A percentile compares a stretch with the other conserved stretches of the same genome.
These are phyloP conservation scores for Campoplex nolae DNA, from an alignment of 2,888 invertebrate genomes.

Conservation along the genomic window DNA sequence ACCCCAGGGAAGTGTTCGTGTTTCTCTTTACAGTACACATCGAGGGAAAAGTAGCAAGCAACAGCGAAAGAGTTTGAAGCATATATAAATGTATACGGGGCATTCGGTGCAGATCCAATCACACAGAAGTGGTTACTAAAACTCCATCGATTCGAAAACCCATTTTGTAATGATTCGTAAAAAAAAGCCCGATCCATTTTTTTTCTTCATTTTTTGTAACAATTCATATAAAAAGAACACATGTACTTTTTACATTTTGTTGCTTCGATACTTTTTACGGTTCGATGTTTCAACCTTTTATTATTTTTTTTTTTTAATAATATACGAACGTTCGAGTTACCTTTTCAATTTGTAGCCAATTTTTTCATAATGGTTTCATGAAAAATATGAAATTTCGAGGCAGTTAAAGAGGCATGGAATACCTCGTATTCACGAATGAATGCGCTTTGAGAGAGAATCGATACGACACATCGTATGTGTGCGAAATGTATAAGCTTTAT, in stretches of 20 bases:
- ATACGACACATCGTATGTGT: conserved; percentile 27
- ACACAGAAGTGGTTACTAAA: neutral
- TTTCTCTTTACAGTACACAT: conserved; percentile 56
- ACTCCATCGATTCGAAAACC: neutral
- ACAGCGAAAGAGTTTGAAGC: conserved; percentile 27
- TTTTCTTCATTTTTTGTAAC: too few species aligned
- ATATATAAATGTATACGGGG: conserved; percentile 35
- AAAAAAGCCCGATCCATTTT: neutral
- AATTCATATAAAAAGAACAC: neutral
- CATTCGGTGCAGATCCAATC: neutral
- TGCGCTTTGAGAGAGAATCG: conserved; percentile 29
- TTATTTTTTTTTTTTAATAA: neutral
- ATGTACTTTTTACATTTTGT: neutral
- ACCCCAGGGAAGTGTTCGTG: conserved; percentile 32
- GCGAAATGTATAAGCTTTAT: conserved; percentile 45
- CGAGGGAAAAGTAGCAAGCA: conserved; percentile 27
- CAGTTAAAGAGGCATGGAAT: neutral
- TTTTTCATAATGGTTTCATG: neutral
- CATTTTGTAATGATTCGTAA: neutral
- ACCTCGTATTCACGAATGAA: conserved; percentile 11
- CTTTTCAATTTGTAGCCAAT: neutral
- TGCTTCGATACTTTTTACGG: neutral
- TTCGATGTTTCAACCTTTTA: neutral
- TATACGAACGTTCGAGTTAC: neutral
- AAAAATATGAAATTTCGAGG: neutral